Conservation (phyloP, 1,140 invertebrate species). For the Aplysia californica region DNA sequence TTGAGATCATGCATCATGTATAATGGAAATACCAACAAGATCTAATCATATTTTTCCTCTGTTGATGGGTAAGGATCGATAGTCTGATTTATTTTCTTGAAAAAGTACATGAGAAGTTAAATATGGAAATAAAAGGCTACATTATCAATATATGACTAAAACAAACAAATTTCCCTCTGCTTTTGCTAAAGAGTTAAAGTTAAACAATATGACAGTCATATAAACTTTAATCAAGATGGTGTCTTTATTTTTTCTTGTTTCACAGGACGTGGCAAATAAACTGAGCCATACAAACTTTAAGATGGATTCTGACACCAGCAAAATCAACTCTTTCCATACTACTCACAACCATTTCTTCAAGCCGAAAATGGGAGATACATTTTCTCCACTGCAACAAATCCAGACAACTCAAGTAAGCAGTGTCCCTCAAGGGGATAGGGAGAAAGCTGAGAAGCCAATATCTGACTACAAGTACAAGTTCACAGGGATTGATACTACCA, state of each 20-base stretch:
- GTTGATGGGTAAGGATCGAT: too few relatives aligned
- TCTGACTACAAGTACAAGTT: slow-evolving; percentile 56
- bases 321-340: slow-evolving; percentile 53
- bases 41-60: too few relatives aligned
- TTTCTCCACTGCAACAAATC: slow-evolving; percentile 23
- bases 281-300: slow-evolving; percentile 60
- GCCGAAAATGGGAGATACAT: slow-evolving; percentile 46
- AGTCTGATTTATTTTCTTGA: too few relatives aligned
- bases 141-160: too few relatives aligned
- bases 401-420: slow-evolving; percentile 33
- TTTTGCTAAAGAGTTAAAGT: too few relatives aligned
- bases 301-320: slow-evolving; percentile 56
- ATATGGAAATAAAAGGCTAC: too few relatives aligned
- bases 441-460: slow-evolving; percentile 49
- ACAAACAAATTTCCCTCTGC: too few relatives aligned
- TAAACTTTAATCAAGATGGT: too few relatives aligned
- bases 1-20: too few relatives aligned
- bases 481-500: slow-evolving; percentile 49
- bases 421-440: slow-evolving; percentile 53
- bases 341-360: slow-evolving; percentile 54
- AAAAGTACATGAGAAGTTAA: too few relatives aligned
- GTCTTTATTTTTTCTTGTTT: neutral
- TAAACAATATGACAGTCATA: too few relatives aligned
- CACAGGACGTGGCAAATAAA: slow-evolving; percentile 41
- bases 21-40: too few relatives aligned